A percentile compares a stretch with the other conserved stretches of the same genome.
phyloP scores from a whole-genome alignment of 2,888 invertebrate genomes.

The Choreutis nemorana region DNA sequence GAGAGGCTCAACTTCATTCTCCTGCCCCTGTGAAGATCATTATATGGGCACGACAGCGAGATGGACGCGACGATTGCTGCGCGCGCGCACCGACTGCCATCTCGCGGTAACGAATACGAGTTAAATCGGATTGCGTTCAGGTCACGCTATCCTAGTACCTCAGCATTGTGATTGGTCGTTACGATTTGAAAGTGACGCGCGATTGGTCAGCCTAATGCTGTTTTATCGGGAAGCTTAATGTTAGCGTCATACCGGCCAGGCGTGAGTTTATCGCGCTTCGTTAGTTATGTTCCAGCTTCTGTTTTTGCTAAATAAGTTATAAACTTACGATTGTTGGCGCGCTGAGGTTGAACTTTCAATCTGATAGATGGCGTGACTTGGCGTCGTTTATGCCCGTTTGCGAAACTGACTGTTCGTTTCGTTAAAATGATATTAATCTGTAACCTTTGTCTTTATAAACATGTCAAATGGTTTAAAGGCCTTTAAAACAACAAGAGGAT shows the following conservation, averaged over 20 bases:
- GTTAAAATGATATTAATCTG: conserved; percentile 62
- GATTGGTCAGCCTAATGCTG: conserved; percentile 49
- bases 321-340: conserved; percentile 49
- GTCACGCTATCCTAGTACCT: conserved; percentile 63
- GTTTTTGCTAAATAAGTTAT: conserved; percentile 63
- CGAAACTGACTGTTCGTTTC: conserved; percentile 55
- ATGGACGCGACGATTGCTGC: conserved; percentile 63
- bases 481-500: conserved; percentile 29
- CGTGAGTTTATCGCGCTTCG: conserved; percentile 50
- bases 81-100: conserved; percentile 49
- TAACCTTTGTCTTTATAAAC: conserved; percentile 61
- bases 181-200: conserved; percentile 48
- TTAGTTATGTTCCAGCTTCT: conserved; percentile 53
- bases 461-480: conserved; percentile 36
- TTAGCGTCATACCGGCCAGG: conserved; percentile 53
- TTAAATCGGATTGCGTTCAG: conserved; percentile 60
- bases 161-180: conserved; percentile 51
- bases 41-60: conserved; percentile 66
- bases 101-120: conserved; percentile 61
- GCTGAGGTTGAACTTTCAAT: conserved; percentile 48
- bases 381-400: conserved; percentile 54
- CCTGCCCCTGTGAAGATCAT: conserved; percentile 65
- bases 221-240: conserved; percentile 47
- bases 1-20: conserved; percentile 67
- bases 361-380: conserved; percentile 64